A percentile compares a stretch with the other conserved stretches of the same genome.
Conservation (phyloP, 2,113 vertebrate genomes). For the Cygnus buccinator region DNA sequence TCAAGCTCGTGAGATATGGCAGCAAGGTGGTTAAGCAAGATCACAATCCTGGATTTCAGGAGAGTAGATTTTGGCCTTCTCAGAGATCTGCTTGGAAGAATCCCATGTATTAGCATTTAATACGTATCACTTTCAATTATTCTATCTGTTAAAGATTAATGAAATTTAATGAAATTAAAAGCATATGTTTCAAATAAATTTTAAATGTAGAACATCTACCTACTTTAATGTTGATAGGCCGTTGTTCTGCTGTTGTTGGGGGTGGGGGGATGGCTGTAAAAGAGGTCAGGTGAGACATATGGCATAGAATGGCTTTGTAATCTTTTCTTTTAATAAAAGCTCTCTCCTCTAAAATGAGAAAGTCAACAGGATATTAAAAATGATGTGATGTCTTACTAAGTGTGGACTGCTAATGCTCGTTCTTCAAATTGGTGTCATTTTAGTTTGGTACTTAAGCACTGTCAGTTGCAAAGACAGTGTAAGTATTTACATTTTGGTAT, state of each 20-base stretch:
- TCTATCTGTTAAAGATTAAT: background rate
- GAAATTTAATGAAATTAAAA: background rate
- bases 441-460: background rate
- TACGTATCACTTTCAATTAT: background rate
- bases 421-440: background rate
- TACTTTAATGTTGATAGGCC: background rate
- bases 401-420: background rate
- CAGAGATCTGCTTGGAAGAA: background rate
- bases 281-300: background rate
- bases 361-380: background rate
- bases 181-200: background rate
- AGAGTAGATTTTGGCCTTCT: background rate
- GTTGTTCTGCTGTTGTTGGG: background rate
- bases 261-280: background rate
- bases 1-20: background rate
- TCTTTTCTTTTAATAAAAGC: background rate
- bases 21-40: background rate
- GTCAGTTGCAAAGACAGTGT: background rate
- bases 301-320: background rate
- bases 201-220: background rate
- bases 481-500: background rate
- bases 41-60: background rate
- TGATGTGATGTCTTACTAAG: background rate
- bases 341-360: background rate
- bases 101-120: background rate